A percentile compares a stretch with the other conserved stretches of the same genome.
phyloP scores from a whole-genome alignment of 2,888 invertebrate genomes.

The Hofmannophila pseudospretella region DNA sequence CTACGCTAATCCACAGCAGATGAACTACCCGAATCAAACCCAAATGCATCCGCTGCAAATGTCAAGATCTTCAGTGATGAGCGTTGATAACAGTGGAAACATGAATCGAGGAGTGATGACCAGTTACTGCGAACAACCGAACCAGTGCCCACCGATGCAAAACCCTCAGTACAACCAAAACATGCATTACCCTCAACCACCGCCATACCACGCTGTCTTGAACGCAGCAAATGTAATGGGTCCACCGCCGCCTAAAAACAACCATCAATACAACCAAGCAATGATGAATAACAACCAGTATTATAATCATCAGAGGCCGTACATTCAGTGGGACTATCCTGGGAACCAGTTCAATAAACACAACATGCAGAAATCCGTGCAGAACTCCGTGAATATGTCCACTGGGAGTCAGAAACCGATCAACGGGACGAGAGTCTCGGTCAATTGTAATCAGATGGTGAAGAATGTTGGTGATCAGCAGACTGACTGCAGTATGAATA shows the following conservation, averaged over 20 bases:
- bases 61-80: conserved; percentile 69
- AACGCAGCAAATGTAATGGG: conserved; percentile 68
- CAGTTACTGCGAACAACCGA: conserved; percentile 57
- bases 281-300: conserved; percentile 73
- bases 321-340: conserved; percentile 67
- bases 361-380: conserved; percentile 57
- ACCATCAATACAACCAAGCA: conserved; percentile 67
- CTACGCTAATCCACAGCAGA: conserved; percentile 39
- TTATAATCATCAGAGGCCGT: conserved; percentile 63
- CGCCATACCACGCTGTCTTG: conserved; percentile 60
- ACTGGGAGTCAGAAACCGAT: conserved; percentile 61
- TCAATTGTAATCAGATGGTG: conserved; percentile 46
- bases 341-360: conserved; percentile 67
- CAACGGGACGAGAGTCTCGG: conserved; percentile 38
- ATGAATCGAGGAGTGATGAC: conserved; percentile 60
- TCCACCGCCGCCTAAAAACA: conserved; percentile 68
- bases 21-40: conserved; percentile 50
- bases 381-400: conserved; percentile 67
- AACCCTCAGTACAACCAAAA: conserved; percentile 54
- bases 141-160: conserved; percentile 41
- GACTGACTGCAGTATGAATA: conserved; percentile 74
- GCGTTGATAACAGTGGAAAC: conserved; percentile 65
- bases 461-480: conserved; percentile 54
- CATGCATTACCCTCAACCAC: conserved; percentile 61
- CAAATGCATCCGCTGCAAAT: conserved; percentile 63